Percentiles rank a stretch among this genome's conserved stretches.
phyloP scores from a whole-genome alignment of 2,797 vertebrate genomes.

The Cynopterus sphinx region DNA sequence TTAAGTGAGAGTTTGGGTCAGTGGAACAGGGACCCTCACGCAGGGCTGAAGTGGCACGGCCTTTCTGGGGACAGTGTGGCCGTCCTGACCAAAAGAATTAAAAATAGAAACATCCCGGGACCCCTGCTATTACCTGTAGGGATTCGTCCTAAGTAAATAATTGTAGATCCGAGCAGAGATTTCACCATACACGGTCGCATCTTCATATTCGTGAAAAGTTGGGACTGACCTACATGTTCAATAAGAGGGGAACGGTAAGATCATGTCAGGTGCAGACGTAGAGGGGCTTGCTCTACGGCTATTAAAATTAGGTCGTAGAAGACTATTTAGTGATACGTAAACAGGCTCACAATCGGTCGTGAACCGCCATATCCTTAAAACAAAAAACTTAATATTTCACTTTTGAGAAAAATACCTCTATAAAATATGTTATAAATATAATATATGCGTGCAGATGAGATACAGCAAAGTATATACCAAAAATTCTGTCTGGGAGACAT shows the following conservation, averaged over 20 bases:
- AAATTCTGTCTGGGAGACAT: neutral
- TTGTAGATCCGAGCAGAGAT: neutral
- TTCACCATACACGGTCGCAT: neutral
- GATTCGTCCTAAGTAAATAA: neutral
- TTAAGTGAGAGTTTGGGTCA: neutral
- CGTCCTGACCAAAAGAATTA: neutral
- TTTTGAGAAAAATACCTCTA: neutral
- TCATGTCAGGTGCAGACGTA: neutral
- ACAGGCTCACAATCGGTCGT: neutral
- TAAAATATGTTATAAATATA: neutral
- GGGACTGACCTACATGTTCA: neutral
- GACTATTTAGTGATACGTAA: neutral
- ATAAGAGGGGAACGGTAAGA: neutral
- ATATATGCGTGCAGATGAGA: neutral
- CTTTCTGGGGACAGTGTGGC: neutral
- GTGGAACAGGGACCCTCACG: neutral
- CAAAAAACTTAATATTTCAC: neutral
- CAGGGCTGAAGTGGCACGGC: fast-evolving
- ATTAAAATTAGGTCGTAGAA: neutral
- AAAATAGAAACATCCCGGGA: neutral
- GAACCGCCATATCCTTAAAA: neutral
- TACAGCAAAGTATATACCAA: neutral
- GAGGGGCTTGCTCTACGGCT: neutral
- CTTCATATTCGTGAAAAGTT: neutral
- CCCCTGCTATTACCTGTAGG: neutral